These are phyloP conservation scores for Thalassaphorura encarpata DNA, from an alignment of 1,140 invertebrate genomes.

Conservation along the genomic window DNA sequence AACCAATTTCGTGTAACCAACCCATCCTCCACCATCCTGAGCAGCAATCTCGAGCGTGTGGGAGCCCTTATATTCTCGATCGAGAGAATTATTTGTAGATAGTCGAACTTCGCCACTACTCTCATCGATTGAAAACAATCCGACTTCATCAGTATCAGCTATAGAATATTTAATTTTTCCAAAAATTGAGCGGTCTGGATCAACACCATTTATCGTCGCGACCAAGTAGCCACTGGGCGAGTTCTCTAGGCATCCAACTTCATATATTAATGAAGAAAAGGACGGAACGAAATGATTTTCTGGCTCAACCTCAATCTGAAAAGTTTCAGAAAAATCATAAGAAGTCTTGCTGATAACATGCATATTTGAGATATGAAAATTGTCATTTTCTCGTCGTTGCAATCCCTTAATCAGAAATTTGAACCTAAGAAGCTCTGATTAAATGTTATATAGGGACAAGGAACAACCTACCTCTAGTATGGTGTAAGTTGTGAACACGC, in stretches of 20 bases:
- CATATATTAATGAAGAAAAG: constrained; percentile 63
- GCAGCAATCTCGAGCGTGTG: constrained; percentile 28
- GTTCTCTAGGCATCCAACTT: constrained; percentile 46
- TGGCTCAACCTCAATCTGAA: constrained; percentile 63
- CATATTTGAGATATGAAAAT: neutral
- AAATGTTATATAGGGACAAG: too few relatives aligned
- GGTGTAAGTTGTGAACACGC: constrained; percentile 75
- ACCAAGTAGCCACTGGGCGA: constrained; percentile 38
- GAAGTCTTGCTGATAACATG: too few relatives aligned
- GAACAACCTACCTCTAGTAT: constrained; percentile 43
- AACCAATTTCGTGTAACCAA: constrained; percentile 31
- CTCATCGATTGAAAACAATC: constrained; percentile 68
- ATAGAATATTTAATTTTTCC: constrained; percentile 70
- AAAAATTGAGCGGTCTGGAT: constrained; percentile 72
- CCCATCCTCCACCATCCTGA: constrained; percentile 29
- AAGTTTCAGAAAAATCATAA: neutral
- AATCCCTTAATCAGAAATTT: too few relatives aligned
- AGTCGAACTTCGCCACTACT: constrained; percentile 41
- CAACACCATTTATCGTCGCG: constrained; percentile 51
- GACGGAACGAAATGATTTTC: constrained; percentile 68
- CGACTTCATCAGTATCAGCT: constrained; percentile 56
- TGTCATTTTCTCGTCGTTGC: neutral
- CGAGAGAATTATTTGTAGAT: constrained; percentile 23
- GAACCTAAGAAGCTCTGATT: too few relatives aligned
- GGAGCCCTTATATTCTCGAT: constrained; percentile 24